These are phyloP conservation scores for Agrotis puta DNA, from an alignment of 2,888 invertebrate genomes.

Conservation along the genomic window DNA sequence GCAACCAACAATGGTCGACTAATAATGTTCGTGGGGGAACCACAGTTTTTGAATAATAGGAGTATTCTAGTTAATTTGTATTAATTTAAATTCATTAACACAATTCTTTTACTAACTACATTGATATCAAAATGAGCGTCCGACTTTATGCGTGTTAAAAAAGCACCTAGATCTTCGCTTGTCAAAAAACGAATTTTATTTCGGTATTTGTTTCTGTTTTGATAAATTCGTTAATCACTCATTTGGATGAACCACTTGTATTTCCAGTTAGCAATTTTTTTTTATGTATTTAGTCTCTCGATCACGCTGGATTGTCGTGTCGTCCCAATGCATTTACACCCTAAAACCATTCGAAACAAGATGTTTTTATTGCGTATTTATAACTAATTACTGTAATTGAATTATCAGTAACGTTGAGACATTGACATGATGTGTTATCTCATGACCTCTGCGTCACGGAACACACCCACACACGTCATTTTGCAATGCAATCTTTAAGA, in stretches of 20 bases:
- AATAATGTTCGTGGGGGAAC: neutral
- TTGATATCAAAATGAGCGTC: too few relatives aligned
- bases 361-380: constrained; percentile 84
- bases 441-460: constrained; percentile 77
- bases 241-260: too few relatives aligned
- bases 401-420: constrained; percentile 70
- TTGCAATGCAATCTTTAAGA: neutral
- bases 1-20: too few relatives aligned
- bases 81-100: neutral
- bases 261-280: too few relatives aligned
- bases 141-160: too few relatives aligned
- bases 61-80: too few relatives aligned
- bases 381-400: constrained; percentile 48
- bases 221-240: too few relatives aligned
- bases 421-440: constrained; percentile 75
- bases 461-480: constrained; percentile 78
- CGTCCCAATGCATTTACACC: constrained; percentile 23
- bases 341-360: constrained; percentile 65
- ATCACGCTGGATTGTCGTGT: neutral
- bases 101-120: neutral
- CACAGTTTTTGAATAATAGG: too few relatives aligned
- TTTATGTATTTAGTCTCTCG: too few relatives aligned
- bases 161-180: too few relatives aligned
- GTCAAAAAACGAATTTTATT: too few relatives aligned
- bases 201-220: too few relatives aligned